Conservation (phyloP, 64 coral and sea anemone species). For the Montipora capricornis region DNA sequence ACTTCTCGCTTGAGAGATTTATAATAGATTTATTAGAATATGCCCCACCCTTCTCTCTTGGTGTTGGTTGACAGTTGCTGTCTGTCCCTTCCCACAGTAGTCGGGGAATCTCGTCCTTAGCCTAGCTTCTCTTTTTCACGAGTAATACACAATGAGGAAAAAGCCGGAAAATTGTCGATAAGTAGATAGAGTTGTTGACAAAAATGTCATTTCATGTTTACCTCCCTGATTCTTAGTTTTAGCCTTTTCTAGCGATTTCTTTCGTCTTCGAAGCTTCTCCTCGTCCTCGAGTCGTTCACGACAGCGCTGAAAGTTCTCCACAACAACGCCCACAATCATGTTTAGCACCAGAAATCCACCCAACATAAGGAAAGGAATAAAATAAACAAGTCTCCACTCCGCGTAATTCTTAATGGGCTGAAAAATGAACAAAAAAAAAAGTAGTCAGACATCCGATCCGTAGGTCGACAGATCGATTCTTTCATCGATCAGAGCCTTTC, state of each 20-base stretch:
- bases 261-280: slow-evolving; percentile 47
- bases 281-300: slow-evolving; percentile 85
- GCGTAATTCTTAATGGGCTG: slow-evolving; percentile 88
- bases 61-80: too few relatives aligned
- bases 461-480: too few relatives aligned
- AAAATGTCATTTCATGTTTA: neutral
- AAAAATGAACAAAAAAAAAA: neutral
- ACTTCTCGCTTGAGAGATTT: neutral
- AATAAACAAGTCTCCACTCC: slow-evolving; percentile 95
- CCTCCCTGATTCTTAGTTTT: slow-evolving; percentile 18
- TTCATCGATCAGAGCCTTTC: too few relatives aligned
- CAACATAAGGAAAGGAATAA: slow-evolving; percentile 88
- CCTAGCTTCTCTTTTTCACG: too few relatives aligned
- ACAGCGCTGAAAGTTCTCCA: slow-evolving; percentile 96
- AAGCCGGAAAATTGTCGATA: too few relatives aligned
- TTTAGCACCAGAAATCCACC: slow-evolving; percentile 97
- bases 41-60: too few relatives aligned
- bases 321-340: slow-evolving; percentile 98
- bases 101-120: too few relatives aligned
- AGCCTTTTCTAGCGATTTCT: slow-evolving; percentile 28
- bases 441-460: neutral
- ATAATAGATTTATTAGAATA: neutral
- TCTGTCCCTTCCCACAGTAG: too few relatives aligned
- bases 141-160: too few relatives aligned
- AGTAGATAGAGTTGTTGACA: too few relatives aligned